Conservation (phyloP, 2,888 invertebrate genomes). For the Drosophila tanythrix region DNA sequence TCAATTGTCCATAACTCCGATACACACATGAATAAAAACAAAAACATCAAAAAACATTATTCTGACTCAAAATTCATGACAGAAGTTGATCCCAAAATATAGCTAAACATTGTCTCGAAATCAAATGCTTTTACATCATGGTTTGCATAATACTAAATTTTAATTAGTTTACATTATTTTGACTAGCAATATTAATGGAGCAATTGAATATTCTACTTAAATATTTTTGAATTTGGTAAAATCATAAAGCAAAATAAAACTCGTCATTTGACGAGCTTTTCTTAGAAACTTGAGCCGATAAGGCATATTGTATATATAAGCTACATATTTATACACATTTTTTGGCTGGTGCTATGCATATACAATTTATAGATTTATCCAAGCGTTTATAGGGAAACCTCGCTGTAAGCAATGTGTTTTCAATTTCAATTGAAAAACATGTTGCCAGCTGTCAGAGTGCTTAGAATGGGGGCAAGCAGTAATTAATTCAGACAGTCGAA, state of each 20-base stretch:
- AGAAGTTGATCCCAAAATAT: too few relatives aligned
- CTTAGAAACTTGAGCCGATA: neutral
- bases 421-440: constrained; percentile 56
- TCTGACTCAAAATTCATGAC: too few relatives aligned
- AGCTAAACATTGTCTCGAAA: too few relatives aligned
- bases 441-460: constrained; percentile 11
- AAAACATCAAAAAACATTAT: too few relatives aligned
- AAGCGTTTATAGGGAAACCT: neutral
- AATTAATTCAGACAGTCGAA: constrained; percentile 66
- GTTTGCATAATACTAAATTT: too few relatives aligned
- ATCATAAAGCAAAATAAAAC: neutral
- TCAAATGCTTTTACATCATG: too few relatives aligned
- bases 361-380: neutral
- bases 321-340: neutral
- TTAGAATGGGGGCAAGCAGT: constrained; percentile 24
- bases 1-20: constrained; percentile 32
- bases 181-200: neutral
- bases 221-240: neutral
- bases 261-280: neutral
- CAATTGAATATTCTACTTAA: neutral
- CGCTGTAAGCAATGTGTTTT: constrained; percentile 15
- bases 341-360: neutral
- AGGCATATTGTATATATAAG: neutral
- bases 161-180: neutral
- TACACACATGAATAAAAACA: constrained; percentile 47